These are phyloP conservation scores for Podarcis cretensis DNA, from an alignment of 2,113 vertebrate genomes.

Conservation along the genomic window DNA sequence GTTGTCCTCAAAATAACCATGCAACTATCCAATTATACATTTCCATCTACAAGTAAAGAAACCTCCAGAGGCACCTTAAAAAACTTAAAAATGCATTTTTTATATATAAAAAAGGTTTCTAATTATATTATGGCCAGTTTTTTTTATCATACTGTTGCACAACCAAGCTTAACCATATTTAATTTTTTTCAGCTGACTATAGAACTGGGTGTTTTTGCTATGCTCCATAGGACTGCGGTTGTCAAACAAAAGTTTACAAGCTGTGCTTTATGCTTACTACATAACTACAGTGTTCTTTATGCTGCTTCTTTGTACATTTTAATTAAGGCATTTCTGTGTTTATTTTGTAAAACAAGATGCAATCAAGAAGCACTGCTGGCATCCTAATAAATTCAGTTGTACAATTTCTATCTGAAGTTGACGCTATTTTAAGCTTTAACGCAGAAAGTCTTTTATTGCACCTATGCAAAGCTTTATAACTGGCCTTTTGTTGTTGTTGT, in stretches of 20 bases:
- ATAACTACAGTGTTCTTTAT: constrained; percentile 55
- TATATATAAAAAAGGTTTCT: constrained; percentile 22
- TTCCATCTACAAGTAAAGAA: not conserved
- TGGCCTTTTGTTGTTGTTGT: constrained; percentile 51
- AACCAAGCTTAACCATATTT: not conserved
- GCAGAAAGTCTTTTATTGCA: constrained; percentile 58
- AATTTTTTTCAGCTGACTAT: constrained; percentile 22
- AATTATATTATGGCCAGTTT: constrained; percentile 24
- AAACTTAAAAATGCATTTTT: constrained; percentile 14
- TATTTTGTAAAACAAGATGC: constrained; percentile 65
- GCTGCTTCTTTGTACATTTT: constrained; percentile 62
- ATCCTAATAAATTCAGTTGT: constrained; percentile 38
- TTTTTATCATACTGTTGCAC: constrained; percentile 26
- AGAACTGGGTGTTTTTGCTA: constrained; percentile 35
- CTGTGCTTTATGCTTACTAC: constrained; percentile 54
- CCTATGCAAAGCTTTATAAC: constrained; percentile 42
- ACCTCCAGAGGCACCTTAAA: not conserved
- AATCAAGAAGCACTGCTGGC: constrained; percentile 54
- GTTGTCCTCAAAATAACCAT: constrained; percentile 14
- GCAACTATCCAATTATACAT: constrained; percentile 20
- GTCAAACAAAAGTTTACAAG: constrained; percentile 50
- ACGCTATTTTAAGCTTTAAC: constrained; percentile 66
- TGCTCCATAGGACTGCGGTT: constrained; percentile 29
- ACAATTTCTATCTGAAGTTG: constrained; percentile 47
- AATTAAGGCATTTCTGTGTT: constrained; percentile 56